phyloP scores from a whole-genome alignment of 2,113 vertebrate genomes.

The Cepphus grylle region DNA sequence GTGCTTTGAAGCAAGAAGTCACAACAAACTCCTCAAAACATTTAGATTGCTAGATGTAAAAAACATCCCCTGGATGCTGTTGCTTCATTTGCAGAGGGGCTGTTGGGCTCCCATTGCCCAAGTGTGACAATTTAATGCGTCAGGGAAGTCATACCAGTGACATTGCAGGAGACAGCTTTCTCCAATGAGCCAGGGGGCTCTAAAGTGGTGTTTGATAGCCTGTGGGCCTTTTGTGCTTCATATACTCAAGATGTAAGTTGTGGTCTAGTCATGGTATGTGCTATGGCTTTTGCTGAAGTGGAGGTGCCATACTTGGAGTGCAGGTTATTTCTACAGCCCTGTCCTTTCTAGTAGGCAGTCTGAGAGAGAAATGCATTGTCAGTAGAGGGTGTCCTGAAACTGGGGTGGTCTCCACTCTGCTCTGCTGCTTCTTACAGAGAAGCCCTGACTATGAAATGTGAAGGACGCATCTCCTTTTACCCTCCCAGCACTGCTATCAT shows the following conservation, averaged over 20 bases:
- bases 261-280: not conserved
- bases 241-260: not conserved
- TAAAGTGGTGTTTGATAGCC: not conserved
- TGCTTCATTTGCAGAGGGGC: not conserved
- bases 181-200: not conserved
- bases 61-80: not conserved
- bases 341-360: not conserved
- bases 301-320: not conserved
- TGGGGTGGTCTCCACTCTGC: not conserved
- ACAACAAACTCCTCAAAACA: not conserved
- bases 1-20: not conserved
- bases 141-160: not conserved
- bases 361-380: not conserved
- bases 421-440: not conserved
- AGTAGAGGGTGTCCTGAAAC: not conserved
- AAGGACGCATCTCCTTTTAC: not conserved
- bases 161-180: not conserved
- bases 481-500: not conserved
- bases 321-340: not conserved
- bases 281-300: not conserved
- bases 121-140: no score
- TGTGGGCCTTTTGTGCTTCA: not conserved
- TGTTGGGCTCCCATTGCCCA: not conserved
- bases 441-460: not conserved
- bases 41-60: not conserved